Base-by-base conservation (phyloP, 2,797 vertebrate species). In the Acanthiza pusilla region DNA sequence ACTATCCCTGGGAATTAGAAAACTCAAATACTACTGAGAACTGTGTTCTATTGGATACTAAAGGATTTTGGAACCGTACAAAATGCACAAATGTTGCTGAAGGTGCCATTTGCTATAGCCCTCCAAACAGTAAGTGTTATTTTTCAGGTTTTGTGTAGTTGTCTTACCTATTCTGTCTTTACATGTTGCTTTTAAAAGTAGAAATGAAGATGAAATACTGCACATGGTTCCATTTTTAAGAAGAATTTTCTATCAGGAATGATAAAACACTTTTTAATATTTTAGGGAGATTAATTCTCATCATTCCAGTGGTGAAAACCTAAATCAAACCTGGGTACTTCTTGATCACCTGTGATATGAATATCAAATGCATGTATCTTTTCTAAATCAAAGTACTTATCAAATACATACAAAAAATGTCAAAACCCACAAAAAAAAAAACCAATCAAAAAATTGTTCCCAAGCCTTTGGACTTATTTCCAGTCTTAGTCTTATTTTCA, bases 61-160 rank as follows among this genome's bases (percentile, higher is more conserved):
- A 97, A 66, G 99, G 99, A 85, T 94, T 68, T 85, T 99, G 99
- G 99, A 95, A 96, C 42, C 97, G 85, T 55, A 97, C 95, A 92
- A 97, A 97, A 90, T 99, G 99, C 93, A 81, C 74, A 43, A 67
- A 61, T 34, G 2, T 79, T 78, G 83, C 95, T 55, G 98, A 99
- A 20, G 99, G 99, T 80, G 99, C 99, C 94, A 97, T 99, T 97
- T 99, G 99, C 97, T 99, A 99, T 94, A 98, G 97, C 82, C 65
- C 97, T 91, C 85, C 82, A 67, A 97, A 97, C 45, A 43, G 98
- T 98, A 96, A 98, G 97, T 89, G 43, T 90, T 58, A 48, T 36
- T 96, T 97, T 75, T 72, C 51, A 30, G 30, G 4, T 60, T 88
- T 82, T 74, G 1, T 83, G 34, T 43, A 70, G 19, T 50, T 91